phyloP scores from a whole-genome alignment of 1,140 invertebrate species.

The Euborellia annulipes region DNA sequence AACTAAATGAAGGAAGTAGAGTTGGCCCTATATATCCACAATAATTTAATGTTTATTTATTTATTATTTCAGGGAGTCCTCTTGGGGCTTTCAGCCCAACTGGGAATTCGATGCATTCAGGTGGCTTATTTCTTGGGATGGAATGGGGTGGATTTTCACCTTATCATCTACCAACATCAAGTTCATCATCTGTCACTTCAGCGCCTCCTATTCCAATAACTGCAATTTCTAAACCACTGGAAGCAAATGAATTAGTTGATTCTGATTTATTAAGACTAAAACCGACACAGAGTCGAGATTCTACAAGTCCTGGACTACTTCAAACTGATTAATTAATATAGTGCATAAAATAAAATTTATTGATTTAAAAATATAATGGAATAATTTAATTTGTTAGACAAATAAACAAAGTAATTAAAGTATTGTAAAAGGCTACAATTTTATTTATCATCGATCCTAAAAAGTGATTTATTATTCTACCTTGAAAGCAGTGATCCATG shows the following conservation, averaged over 20 bases:
- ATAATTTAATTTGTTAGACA: too few relatives aligned
- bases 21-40: too few relatives aligned
- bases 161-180: slow-evolving; percentile 19
- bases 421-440: too few relatives aligned
- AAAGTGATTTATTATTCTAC: too few relatives aligned
- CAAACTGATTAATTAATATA: neutral
- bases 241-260: slow-evolving; percentile 28
- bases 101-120: neutral
- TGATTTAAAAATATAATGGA: too few relatives aligned
- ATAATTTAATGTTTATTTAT: neutral
- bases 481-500: too few relatives aligned
- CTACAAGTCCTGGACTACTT: neutral
- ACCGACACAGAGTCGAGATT: slow-evolving; percentile 12
- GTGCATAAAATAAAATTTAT: too few relatives aligned
- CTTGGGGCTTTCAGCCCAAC: neutral
- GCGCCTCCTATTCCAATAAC: slow-evolving; percentile 27
- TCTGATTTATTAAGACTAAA: slow-evolving; percentile 30
- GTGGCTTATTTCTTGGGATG: slow-evolving; percentile 29
- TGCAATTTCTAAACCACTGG: slow-evolving; percentile 26
- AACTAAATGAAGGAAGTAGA: too few relatives aligned
- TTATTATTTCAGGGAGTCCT: neutral
- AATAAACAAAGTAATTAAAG: too few relatives aligned
- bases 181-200: slow-evolving; percentile 16
- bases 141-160: slow-evolving; percentile 33
- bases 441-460: too few relatives aligned